Conservation (phyloP, 2,797 vertebrate species). For the Chelmon rostratus region DNA sequence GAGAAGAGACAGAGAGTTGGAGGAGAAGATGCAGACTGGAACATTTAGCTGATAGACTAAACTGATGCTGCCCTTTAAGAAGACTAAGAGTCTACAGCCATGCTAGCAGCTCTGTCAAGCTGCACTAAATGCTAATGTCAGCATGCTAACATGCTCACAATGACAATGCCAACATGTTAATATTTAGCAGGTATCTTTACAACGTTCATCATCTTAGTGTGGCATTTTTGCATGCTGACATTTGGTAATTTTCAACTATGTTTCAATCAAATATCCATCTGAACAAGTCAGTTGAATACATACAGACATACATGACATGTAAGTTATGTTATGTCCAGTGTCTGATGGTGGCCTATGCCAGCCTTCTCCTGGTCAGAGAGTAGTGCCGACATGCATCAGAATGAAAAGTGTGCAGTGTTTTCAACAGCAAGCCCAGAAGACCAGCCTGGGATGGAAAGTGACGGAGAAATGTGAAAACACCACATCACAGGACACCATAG, state of each 20-base stretch:
- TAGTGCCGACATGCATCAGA: neutral
- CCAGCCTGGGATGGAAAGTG: neutral
- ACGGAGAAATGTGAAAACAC: neutral
- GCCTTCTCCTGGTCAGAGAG: neutral
- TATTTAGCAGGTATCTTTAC: neutral
- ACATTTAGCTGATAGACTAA: constrained; percentile 22
- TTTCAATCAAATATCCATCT: neutral
- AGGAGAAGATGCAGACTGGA: neutral
- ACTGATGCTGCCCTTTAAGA: neutral
- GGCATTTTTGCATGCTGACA: neutral
- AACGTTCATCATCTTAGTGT: neutral
- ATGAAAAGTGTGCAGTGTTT: neutral
- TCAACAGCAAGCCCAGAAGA: neutral
- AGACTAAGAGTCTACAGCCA: neutral
- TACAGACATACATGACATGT: too few species aligned
- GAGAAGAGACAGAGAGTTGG: constrained; percentile 34
- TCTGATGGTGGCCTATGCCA: neutral
- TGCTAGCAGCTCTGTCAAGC: neutral
- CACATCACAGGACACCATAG: neutral
- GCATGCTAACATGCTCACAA: neutral
- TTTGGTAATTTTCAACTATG: neutral
- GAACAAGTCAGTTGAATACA: neutral
- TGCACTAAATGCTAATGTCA: neutral
- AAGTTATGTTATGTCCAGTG: too few species aligned
- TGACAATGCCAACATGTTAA: neutral